phyloP scores from a whole-genome alignment of 2,113 vertebrate genomes.

The Camarhynchus parvulus region DNA sequence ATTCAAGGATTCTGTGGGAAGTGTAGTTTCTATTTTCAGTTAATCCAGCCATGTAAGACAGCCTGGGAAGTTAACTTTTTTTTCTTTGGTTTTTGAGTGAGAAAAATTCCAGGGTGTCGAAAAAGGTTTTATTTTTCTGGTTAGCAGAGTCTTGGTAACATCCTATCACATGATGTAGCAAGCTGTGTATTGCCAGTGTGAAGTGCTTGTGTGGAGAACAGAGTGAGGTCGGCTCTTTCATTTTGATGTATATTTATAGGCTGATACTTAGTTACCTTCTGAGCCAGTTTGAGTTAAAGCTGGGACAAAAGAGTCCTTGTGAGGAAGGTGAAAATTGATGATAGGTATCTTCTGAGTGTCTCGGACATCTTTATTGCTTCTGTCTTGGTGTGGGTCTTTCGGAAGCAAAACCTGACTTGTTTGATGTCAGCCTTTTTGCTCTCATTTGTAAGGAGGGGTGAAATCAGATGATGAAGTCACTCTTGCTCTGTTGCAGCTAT shows the following conservation, averaged over 20 bases:
- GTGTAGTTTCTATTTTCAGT: slow-evolving; percentile 1
- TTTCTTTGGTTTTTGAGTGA: neutral
- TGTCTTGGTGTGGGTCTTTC: neutral
- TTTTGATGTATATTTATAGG: neutral
- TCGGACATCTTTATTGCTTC: neutral
- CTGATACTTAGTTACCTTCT: neutral
- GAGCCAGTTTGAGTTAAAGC: neutral
- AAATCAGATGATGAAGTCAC: neutral
- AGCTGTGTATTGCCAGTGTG: neutral
- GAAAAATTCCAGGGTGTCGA: neutral
- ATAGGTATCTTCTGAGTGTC: neutral
- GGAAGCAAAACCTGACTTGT: neutral
- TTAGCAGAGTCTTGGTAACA: neutral
- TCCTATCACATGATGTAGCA: neutral
- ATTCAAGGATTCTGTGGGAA: slow-evolving; percentile 11
- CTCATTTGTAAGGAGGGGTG: neutral
- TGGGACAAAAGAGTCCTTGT: neutral
- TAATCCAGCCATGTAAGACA: neutral
- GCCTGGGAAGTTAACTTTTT: neutral
- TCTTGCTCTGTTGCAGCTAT: neutral
- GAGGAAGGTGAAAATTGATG: neutral
- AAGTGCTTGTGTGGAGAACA: neutral
- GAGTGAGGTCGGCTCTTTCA: neutral
- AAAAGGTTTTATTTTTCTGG: neutral
- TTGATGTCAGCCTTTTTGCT: neutral